Evolutionary conservation across 2,888 invertebrate genomes (phyloP).

Genomic region (Brenthis daphne): DNA sequence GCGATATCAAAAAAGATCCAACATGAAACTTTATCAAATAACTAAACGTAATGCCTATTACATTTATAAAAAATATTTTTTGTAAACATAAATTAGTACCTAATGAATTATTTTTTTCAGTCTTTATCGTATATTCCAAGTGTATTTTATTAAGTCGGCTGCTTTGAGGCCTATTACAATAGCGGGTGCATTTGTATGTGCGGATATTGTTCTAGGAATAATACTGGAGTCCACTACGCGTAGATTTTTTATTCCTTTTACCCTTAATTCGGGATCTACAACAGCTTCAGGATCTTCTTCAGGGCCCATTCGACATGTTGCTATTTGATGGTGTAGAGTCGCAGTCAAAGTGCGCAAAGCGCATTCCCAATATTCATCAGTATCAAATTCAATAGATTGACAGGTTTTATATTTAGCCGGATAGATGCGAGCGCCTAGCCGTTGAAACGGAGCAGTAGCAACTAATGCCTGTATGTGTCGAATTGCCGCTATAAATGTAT

Average conservation of each 20-base stretch:
- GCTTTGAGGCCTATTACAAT: slow-evolving; percentile 88
- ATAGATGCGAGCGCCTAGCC: slow-evolving; percentile 77
- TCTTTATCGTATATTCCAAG: slow-evolving; percentile 55
- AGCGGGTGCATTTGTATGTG: slow-evolving; percentile 86
- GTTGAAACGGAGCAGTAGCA: slow-evolving; percentile 82
- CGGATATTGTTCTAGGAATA: slow-evolving; percentile 84
- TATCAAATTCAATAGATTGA: slow-evolving; percentile 68
- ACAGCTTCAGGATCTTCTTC: slow-evolving; percentile 83
- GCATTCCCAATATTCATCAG: slow-evolving; percentile 88
- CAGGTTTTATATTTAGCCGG: slow-evolving; percentile 81
- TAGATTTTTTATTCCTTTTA: slow-evolving; percentile 82
- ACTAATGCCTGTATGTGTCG: slow-evolving; percentile 83
- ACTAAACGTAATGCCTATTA: too few relatives aligned
- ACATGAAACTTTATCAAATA: too few relatives aligned
- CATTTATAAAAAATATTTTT: not conserved
- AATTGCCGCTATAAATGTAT: slow-evolving; percentile 83
- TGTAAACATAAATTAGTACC: too few relatives aligned
- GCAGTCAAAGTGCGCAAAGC: slow-evolving; percentile 82
- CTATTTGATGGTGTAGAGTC: slow-evolving; percentile 85
- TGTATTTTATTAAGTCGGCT: slow-evolving; percentile 83
- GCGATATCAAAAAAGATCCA: too few relatives aligned
- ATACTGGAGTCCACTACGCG: slow-evolving; percentile 87
- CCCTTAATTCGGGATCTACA: slow-evolving; percentile 84
- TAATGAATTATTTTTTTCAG: not conserved
- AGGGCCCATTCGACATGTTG: slow-evolving; percentile 88